Percentiles rank a stretch among this genome's conserved stretches.
These are phyloP conservation scores for Pentalonia nigronervosa DNA, from an alignment of 1,140 invertebrate genomes.

Conservation along the genomic window DNA sequence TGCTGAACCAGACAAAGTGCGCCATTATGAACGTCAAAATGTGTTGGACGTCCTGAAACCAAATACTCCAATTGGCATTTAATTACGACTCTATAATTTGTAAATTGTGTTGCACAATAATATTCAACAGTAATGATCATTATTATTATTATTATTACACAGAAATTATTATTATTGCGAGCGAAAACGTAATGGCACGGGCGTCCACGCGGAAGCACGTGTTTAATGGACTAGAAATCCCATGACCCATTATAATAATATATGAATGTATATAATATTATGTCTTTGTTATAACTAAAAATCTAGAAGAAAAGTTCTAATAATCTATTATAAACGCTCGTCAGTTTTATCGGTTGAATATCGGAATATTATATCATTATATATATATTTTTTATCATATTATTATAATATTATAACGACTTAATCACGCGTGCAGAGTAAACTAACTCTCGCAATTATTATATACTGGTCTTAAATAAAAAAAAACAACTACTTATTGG, in stretches of 20 bases:
- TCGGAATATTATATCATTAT: not conserved
- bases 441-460: too few relatives aligned
- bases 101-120: not conserved
- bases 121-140: not conserved
- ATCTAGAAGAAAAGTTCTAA: not conserved
- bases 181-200: not conserved
- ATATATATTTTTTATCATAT: too few relatives aligned
- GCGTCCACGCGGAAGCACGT: slow-evolving; percentile 28
- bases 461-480: too few relatives aligned
- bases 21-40: not conserved
- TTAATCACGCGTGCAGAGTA: too few relatives aligned
- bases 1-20: not conserved
- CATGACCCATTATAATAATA: not conserved
- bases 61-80: slow-evolving; percentile 9
- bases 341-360: not conserved
- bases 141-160: not conserved
- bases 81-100: not conserved
- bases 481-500: too few relatives aligned
- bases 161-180: slow-evolving; percentile 2
- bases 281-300: not conserved
- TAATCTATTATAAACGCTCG: not conserved
- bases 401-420: too few relatives aligned
- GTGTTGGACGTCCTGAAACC: not conserved
- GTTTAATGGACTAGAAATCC: slow-evolving; percentile 33
- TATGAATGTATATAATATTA: not conserved